Evolutionary conservation across 2,888 invertebrate genomes (phyloP), one percentile per base, ranked within the genome.

Genomic region (Polymixis flavicincta): DNA sequence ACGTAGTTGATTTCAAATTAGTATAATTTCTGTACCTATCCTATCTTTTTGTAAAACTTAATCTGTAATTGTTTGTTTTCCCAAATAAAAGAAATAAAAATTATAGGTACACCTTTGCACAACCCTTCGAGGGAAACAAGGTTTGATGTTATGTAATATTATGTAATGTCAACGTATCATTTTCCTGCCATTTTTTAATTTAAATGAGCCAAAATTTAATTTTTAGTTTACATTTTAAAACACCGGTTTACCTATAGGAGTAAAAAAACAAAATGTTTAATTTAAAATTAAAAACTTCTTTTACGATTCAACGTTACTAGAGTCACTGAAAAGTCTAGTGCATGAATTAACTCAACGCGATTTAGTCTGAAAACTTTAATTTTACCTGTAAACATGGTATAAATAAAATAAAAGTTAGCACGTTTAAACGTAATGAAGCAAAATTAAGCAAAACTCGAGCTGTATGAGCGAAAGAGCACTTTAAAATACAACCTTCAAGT

Each of bases 401-500:
- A 64, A 71, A 63, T 50, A 50, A 63, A 76, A 42, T 37, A 70
- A 71, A 71, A 55, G 28, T 67, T 61, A 37, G 25, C 37, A 57
- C 50, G 60, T 75, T 79, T 60, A 37, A 76, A 32, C 25, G 54
- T 73, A 79, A 85, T 82, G 54, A 79, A 79, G 64, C 2, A 67
- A 61, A 84, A 85, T 78, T 69, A 69, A 83, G 69, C 57, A 71
- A 75, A 82, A 63, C 59, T 63, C 37, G 8, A 65, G 64, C 45
- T 52, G 8, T 50, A 70, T 22, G 55, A 73, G 60, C 28, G n/a
- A 63, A 54, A 67, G 66, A 82, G 65, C 78, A 63, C 64, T 78
- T 82, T 69, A 61, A 82, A 80, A 74, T 52, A 71, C 37, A 75
- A 73, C 71, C 11, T 48, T 48, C 22, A 37, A 64, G 68, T 78